Base-by-base conservation (phyloP, 2,888 invertebrate genomes). In the Plagodis pulveraria region DNA sequence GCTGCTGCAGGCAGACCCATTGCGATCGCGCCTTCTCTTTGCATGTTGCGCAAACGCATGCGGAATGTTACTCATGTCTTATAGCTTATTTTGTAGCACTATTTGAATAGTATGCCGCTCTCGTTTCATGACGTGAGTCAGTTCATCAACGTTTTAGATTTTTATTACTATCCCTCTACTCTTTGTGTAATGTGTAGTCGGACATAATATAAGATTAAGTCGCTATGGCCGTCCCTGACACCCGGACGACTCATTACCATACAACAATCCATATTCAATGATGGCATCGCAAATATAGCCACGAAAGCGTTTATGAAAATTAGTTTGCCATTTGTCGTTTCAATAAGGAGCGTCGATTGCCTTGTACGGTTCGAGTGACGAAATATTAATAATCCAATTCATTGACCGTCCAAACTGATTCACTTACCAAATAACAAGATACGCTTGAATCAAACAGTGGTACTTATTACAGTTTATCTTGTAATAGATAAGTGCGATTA, bases 31-130 rank as follows among this genome's bases (percentile, higher is more conserved):
- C 88, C 82, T 86, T 87, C 86, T 85, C 87, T 87, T 84, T 84
- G 80, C 78, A 78, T 83, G 84, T 90, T 90, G 87, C 87, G 87
- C 84, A 90, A 89, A 87, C 82, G 78, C 81, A 84, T 74, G 83
- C 82, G 80, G 80, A 80, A 83, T 82, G 75, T 78, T 74, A 77
- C 64, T 75, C 76, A 77, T 74, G 75, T 73, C 72, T 76, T 75
- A 69, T 72, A 70, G 68, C 66, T 72, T 53, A 63, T 64, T 65
- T 56, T 61, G 49, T 44, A 49, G 34, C 11, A 22, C 36, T 58
- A 57, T 59, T 54, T 57, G 45, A 62, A 54, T 55, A 58, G 50
- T 22, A 22, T 22, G 53, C 51, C 50, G 56, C 63, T 62, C 62
- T 68, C 66, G 61, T 68, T 66, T 67, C 66, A 49, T 49, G 35